Conservation (phyloP, 2,113 vertebrate species). For the Cichladusa arquata region DNA sequence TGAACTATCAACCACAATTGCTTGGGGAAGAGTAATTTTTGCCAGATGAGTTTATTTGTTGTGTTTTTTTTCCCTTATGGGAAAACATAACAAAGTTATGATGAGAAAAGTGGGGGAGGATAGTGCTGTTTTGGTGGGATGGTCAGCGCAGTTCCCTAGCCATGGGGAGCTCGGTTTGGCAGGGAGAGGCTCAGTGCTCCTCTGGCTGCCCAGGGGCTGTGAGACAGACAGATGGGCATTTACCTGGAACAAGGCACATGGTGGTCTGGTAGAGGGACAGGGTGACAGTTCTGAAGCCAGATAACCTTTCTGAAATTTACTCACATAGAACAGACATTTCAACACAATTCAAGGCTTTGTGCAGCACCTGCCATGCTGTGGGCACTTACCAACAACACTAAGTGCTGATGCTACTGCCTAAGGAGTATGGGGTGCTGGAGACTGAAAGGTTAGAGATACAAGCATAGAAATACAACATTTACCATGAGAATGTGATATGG, state of each 20-base stretch:
- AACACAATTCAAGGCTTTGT: background rate
- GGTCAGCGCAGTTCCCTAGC: background rate
- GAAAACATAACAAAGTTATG: slow-evolving; percentile 15
- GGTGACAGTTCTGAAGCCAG: background rate
- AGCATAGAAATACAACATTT: background rate
- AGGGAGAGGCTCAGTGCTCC: background rate
- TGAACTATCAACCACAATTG: slow-evolving; percentile 24
- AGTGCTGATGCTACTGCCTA: background rate
- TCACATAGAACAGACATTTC: background rate
- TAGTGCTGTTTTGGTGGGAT: background rate
- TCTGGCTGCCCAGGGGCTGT: background rate
- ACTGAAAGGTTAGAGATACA: background rate
- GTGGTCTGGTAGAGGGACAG: background rate
- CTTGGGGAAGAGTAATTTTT: background rate
- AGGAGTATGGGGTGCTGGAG: background rate
- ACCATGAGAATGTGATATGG: background rate
- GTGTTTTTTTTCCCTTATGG: background rate
- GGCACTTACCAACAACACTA: no score
- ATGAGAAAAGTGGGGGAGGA: slow-evolving; percentile 26
- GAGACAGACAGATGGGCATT: background rate
- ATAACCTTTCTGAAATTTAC: background rate
- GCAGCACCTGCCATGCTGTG: background rate
- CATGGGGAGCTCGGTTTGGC: fast-evolving
- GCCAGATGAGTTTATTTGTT: slow-evolving; percentile 11
- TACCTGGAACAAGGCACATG: background rate